phyloP scores from a whole-genome alignment of 2,888 invertebrate genomes.

The Auanema sp. region DNA sequence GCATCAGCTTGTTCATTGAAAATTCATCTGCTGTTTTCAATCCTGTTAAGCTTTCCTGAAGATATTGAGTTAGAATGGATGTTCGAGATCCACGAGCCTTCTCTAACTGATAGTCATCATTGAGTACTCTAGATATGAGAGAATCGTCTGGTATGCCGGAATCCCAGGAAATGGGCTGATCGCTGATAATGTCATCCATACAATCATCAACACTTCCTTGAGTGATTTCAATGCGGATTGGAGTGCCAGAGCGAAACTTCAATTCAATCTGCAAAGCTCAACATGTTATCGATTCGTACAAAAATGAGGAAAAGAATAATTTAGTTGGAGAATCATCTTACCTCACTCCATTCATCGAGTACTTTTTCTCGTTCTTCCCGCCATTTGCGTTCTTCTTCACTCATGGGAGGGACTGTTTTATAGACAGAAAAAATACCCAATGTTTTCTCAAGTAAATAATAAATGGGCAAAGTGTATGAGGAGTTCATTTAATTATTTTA shows the following conservation, averaged over 20 bases:
- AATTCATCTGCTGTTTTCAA: not conserved
- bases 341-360: conserved; percentile 44
- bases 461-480: too few relatives aligned
- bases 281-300: not conserved
- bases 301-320: conserved; percentile 1
- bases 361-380: conserved; percentile 29
- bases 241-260: conserved; percentile 15
- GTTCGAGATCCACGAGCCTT: conserved; percentile 6
- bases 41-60: not conserved
- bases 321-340: conserved; percentile 9
- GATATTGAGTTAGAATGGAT: not conserved
- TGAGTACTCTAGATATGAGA: conserved; percentile 8
- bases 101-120: conserved; percentile 13
- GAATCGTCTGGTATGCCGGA: conserved; percentile 17
- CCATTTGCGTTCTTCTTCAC: conserved; percentile 31
- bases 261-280: conserved; percentile 14
- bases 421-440: too few relatives aligned
- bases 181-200: conserved; percentile 10
- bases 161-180: conserved; percentile 9
- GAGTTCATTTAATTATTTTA: too few relatives aligned
- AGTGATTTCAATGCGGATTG: conserved; percentile 13
- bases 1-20: conserved; percentile 17
- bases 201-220: conserved; percentile 15
- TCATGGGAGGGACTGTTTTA: conserved; percentile 7
- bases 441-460: too few relatives aligned